A percentile compares a stretch with the other conserved stretches of the same genome.
These are phyloP conservation scores for Iselma pallidipennis DNA, from an alignment of 2,888 invertebrate species.

Conservation along the genomic window DNA sequence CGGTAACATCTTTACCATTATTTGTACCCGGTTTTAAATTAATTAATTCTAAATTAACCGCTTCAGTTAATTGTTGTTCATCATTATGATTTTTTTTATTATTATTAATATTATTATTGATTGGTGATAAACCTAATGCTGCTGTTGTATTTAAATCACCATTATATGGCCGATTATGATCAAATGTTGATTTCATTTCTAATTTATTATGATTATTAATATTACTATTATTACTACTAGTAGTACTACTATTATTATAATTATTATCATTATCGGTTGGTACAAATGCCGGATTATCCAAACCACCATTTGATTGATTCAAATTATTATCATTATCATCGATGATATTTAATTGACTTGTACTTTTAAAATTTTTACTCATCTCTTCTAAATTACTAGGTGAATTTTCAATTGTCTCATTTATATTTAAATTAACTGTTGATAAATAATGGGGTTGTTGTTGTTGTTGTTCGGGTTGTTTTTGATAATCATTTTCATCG, in stretches of 20 bases:
- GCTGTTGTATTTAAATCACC: slow-evolving; percentile 47
- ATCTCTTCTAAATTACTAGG: slow-evolving; percentile 49
- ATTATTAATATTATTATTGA: slow-evolving; percentile 32
- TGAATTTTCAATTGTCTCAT: slow-evolving; percentile 40
- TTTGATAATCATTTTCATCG: slow-evolving; percentile 47
- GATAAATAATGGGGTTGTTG: slow-evolving; percentile 52
- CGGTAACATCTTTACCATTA: slow-evolving; percentile 59
- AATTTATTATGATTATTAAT: slow-evolving; percentile 49
- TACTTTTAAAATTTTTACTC: slow-evolving; percentile 53
- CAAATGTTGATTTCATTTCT: slow-evolving; percentile 53
- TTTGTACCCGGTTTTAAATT: slow-evolving; percentile 69
- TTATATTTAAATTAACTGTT: slow-evolving; percentile 53
- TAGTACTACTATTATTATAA: slow-evolving; percentile 48
- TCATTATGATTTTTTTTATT: slow-evolving; percentile 21
- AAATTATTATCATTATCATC: too few relatives aligned
- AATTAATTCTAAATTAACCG: slow-evolving; percentile 79
- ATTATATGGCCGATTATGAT: slow-evolving; percentile 49
- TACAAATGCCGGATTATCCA: slow-evolving; percentile 57
- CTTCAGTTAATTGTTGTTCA: slow-evolving; percentile 60
- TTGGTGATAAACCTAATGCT: slow-evolving; percentile 42
- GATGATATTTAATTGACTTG: slow-evolving; percentile 48
- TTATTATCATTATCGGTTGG: slow-evolving; percentile 47
- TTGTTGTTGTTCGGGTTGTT: slow-evolving; percentile 30
- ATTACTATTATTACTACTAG: slow-evolving; percentile 49
- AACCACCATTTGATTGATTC: slow-evolving; percentile 48